Evolutionary conservation across 2,888 invertebrate genomes (phyloP), one percentile per base, ranked within the genome.

Genomic region (Dryocosmus kuriphilus): DNA sequence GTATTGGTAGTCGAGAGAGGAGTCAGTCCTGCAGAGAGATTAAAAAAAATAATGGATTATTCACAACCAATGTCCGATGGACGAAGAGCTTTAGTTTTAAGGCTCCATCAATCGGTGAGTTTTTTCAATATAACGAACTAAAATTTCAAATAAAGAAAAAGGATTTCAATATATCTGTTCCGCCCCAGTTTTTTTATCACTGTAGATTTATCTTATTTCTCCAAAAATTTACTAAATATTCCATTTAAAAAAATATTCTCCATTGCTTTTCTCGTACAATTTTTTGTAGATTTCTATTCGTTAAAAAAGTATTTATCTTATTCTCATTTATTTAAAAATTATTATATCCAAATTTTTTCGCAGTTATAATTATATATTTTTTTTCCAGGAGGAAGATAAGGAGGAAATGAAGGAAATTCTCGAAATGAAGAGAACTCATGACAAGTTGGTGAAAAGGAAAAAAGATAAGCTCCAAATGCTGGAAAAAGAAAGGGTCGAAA

Each of bases 1-100:
- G 99, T 99, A 51, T 93, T 99, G 82, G 98, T 99, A 55, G 97
- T 99, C 30, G 99, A 99, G 91, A 94, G 99, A 91, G 98, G 98
- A n/a, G 97, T 99, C 0, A 96, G 97, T 77, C 98, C 98, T 0
- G 94, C 95, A 16, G 97, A 98, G 89, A 93, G 99, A 38, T 92
- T 97, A 63, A 95, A 95, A 89, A 97, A 98, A 87, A 94, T 98
- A 81, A 94, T 96, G 93, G 94, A 96, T 61, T 99, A 99, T 91
- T 98, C 98, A 46, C 98, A 99, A 90, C 97, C 98, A 0, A 98
- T 97, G 98, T 97, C 96, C 0, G 97, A 96, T 88, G 96, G 97
- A 0, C 94, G 96, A 84, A 93, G 97, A 79, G 98, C 98, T 0
- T 92, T 98, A 60, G 97, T 98, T 0, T 92, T 98, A 71, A 94